These are phyloP conservation scores for Alectura lathami DNA, from an alignment of 2,113 vertebrate species.

Conservation along the genomic window DNA sequence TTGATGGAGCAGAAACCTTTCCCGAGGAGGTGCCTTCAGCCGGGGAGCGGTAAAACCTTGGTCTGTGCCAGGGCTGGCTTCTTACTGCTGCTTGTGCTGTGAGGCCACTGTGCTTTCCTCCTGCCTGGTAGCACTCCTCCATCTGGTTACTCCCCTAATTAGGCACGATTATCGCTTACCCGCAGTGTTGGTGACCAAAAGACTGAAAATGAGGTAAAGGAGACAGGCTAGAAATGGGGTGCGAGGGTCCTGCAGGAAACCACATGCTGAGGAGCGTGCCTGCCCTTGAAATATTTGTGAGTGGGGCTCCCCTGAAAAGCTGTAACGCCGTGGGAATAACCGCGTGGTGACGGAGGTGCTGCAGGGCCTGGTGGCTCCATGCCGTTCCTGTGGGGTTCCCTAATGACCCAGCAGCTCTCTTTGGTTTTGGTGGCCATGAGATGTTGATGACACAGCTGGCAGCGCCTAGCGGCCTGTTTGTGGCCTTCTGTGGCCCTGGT, in stretches of 20 bases:
- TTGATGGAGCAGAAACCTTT: not conserved
- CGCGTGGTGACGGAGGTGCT: rapidly evolving
- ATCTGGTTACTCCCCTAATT: not conserved
- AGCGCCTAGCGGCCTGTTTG: not conserved
- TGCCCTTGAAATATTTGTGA: not conserved
- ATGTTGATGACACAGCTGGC: not conserved
- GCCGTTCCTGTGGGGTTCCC: not conserved
- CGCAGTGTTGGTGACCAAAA: not conserved
- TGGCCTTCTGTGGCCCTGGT: rapidly evolving
- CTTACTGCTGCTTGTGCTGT: not conserved
- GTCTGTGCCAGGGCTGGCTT: not conserved
- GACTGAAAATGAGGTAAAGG: not conserved
- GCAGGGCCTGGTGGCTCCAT: rapidly evolving
- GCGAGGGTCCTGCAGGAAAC: not conserved
- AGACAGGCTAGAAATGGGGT: not conserved
- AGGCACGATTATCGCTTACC: not conserved
- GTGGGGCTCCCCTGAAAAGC: not conserved
- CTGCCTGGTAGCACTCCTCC: not conserved
- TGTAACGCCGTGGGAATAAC: rapidly evolving
- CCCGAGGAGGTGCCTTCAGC: not conserved
- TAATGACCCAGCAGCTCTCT: not conserved
- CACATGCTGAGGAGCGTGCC: not conserved
- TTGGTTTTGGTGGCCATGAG: not conserved
- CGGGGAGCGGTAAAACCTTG: not conserved
- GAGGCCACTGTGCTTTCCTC: not conserved